Percentiles rank a stretch among this genome's conserved stretches.
phyloP scores from a whole-genome alignment of 2,888 invertebrate species.

The Galeopsomyia nigrocyanea region DNA sequence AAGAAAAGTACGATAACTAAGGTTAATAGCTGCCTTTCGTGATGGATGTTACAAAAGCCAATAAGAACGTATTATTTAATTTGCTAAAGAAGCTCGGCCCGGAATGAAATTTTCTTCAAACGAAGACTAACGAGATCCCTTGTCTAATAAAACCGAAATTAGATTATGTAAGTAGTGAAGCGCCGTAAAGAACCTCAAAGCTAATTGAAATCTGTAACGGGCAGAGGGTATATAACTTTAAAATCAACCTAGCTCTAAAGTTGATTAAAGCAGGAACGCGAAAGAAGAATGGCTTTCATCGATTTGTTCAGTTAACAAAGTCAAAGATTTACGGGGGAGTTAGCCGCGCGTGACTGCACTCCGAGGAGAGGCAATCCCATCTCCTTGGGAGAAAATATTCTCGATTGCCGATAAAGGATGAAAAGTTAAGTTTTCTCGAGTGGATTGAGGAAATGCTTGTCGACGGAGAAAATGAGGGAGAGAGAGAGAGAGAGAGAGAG shows the following conservation, averaged over 20 bases:
- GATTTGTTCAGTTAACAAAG: conserved; percentile 28
- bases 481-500: not conserved
- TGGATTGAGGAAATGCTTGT: conserved; percentile 10
- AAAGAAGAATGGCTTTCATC: not conserved
- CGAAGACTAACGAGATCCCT: conserved; percentile 30
- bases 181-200: not conserved
- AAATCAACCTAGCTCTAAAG: too few species aligned
- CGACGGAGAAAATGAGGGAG: conserved; percentile 21
- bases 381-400: conserved; percentile 10
- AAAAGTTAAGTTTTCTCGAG: conserved; percentile 3
- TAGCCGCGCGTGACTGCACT: not conserved
- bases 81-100: not conserved
- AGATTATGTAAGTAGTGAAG: not conserved
- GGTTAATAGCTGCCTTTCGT: too few species aligned
- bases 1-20: too few species aligned
- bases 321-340: conserved; percentile 33
- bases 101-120: conserved; percentile 16
- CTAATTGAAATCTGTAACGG: not conserved
- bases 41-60: too few species aligned
- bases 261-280: not conserved
- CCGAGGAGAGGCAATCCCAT: not conserved
- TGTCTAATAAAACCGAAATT: conserved; percentile 22
- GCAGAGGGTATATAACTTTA: too few species aligned
- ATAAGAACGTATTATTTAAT: too few species aligned
- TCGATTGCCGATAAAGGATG: conserved; percentile 19